Percentiles rank a stretch among this genome's conserved stretches.
Conservation (phyloP, 2,797 vertebrate genomes). For the Oceanodroma leucorhoa region DNA sequence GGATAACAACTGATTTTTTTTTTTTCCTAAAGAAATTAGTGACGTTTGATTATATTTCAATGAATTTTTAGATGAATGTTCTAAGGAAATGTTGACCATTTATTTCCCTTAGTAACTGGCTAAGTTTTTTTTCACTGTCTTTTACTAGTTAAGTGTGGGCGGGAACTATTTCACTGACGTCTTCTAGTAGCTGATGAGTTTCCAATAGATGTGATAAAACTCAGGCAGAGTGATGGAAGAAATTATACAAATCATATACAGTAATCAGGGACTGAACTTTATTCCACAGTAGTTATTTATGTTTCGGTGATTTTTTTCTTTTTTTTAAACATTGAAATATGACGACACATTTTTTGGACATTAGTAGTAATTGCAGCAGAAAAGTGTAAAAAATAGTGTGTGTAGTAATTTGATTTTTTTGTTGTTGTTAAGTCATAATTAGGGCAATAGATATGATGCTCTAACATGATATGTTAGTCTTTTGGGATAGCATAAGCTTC, state of each 20-base stretch:
- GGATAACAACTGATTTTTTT: not conserved
- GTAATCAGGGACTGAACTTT: not conserved
- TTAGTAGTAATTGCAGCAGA: not conserved
- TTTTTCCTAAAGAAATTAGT: not conserved
- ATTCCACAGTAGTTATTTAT: not conserved
- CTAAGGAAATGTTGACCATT: not conserved
- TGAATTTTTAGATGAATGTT: not conserved
- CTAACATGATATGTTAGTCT: not conserved
- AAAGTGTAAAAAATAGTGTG: not conserved
- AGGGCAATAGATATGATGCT: not conserved
- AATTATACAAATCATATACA: not conserved
- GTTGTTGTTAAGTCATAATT: not conserved
- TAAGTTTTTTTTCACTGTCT: not conserved
- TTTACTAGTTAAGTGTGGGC: not conserved
- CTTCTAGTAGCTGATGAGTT: not conserved
- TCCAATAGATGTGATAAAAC: not conserved
- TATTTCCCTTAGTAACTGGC: not conserved
- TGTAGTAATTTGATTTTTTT: not conserved
- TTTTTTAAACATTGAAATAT: not conserved
- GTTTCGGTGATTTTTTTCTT: not conserved
- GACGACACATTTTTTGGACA: not conserved
- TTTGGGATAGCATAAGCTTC: not conserved
- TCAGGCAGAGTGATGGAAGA: not conserved
- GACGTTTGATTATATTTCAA: not conserved
- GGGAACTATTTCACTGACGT: not conserved